Evolutionary conservation across 2,113 vertebrate genomes (phyloP).

Genomic region (Electrona antarctica): DNA sequence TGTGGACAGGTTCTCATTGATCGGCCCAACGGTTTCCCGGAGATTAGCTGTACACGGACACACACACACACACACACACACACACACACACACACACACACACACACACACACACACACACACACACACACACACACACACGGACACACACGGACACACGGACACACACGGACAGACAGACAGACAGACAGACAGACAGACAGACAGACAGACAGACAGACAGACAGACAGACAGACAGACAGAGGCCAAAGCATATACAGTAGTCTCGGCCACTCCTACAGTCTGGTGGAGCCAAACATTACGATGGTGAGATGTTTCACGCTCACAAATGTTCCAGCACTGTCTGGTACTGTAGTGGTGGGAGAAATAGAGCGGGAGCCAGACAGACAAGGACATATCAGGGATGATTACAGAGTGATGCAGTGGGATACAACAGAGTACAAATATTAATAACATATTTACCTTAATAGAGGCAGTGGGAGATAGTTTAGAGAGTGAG

Average conservation of each 20-base stretch:
- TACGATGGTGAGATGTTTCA: conserved; percentile 57
- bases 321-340: conserved; percentile 42
- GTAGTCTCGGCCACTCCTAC: conserved; percentile 42
- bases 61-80: no score
- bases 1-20: no score
- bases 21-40: no score
- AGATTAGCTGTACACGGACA: no score
- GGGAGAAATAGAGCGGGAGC: background rate
- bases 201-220: conserved; percentile 23
- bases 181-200: conserved; percentile 13
- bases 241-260: conserved; percentile 44
- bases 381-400: background rate
- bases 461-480: background rate
- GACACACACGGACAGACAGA: conserved; percentile 2
- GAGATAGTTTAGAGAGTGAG: background rate
- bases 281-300: conserved; percentile 69
- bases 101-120: no score
- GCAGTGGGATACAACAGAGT: background rate
- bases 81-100: no score
- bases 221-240: conserved; percentile 40
- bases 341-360: conserved; percentile 1
- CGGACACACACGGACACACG: conserved; percentile 26
- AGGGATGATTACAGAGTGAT: background rate
- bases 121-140: conserved; percentile 4
- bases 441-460: background rate